phyloP scores from a whole-genome alignment of 2,797 vertebrate species.

The Smutsia gigantea region DNA sequence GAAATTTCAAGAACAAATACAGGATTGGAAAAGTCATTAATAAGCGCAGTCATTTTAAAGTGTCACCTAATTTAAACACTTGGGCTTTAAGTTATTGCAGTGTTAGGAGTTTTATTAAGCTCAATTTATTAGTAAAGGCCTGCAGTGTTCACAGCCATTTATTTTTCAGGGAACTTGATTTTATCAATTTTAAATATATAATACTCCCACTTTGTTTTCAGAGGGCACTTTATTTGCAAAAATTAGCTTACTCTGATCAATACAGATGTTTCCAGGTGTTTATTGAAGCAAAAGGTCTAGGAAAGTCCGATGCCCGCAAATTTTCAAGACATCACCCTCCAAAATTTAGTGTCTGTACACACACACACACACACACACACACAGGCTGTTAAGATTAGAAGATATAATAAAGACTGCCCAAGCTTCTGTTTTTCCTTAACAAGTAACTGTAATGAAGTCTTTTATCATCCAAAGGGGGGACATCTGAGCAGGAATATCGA shows the following conservation, averaged over 20 bases:
- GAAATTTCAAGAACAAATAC: conserved; percentile 77
- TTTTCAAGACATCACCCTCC: not conserved
- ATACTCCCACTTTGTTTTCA: conserved; percentile 47
- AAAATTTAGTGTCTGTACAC: not conserved
- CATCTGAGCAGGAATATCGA: not conserved
- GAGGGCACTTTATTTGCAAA: conserved; percentile 67
- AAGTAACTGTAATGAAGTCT: not conserved
- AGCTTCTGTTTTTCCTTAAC: not conserved
- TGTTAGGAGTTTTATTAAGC: conserved; percentile 81
- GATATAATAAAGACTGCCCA: not conserved
- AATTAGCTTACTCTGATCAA: conserved; percentile 66
- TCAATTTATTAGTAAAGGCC: conserved; percentile 85
- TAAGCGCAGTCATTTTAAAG: conserved; percentile 82
- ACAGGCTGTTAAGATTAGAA: not conserved
- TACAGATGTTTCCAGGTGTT: conserved; percentile 66
- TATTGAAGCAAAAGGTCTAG: conserved; percentile 16
- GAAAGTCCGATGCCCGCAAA: conserved; percentile 39
- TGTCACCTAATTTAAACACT: conserved; percentile 83
- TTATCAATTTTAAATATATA: conserved; percentile 72
- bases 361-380: not conserved
- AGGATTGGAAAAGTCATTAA: conserved; percentile 78
- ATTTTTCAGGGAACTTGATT: conserved; percentile 76
- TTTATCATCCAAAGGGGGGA: conserved; percentile 26
- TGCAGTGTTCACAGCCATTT: conserved; percentile 81
- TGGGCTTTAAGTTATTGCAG: conserved; percentile 82